phyloP scores from a whole-genome alignment of 2,888 invertebrate species.

The Girardia tigrina region DNA sequence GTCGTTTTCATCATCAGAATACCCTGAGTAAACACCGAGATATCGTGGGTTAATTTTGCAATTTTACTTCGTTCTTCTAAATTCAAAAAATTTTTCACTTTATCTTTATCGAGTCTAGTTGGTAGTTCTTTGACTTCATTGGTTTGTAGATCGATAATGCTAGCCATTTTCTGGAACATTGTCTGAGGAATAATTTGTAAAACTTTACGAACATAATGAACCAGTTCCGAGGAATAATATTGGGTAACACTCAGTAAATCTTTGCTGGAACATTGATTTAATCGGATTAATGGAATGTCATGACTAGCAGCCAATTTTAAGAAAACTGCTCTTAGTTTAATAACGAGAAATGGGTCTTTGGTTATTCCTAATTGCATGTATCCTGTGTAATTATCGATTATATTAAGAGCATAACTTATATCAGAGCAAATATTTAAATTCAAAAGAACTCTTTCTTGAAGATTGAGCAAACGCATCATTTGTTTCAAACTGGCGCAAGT shows the following conservation, averaged over 20 bases:
- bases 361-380: constrained; percentile 65
- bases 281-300: constrained; percentile 76
- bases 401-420: constrained; percentile 83
- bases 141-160: constrained; percentile 77
- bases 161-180: constrained; percentile 75
- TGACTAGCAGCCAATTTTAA: constrained; percentile 74
- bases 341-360: constrained; percentile 70
- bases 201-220: constrained; percentile 75
- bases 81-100: constrained; percentile 76
- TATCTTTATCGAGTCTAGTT: constrained; percentile 78
- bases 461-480: constrained; percentile 72
- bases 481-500: constrained; percentile 67
- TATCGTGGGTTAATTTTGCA: constrained; percentile 76
- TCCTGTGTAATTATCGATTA: constrained; percentile 59
- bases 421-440: constrained; percentile 81
- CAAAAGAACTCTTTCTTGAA: constrained; percentile 78
- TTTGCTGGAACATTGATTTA: constrained; percentile 78
- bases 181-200: constrained; percentile 90
- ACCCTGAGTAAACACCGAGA: constrained; percentile 85
- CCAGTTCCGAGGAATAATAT: constrained; percentile 62
- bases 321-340: constrained; percentile 75
- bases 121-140: constrained; percentile 70
- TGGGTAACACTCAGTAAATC: constrained; percentile 71
- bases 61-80: constrained; percentile 73
- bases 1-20: constrained; percentile 77